These are phyloP conservation scores for Heliconius himera DNA, from an alignment of 1,140 invertebrate genomes.

Conservation along the genomic window DNA sequence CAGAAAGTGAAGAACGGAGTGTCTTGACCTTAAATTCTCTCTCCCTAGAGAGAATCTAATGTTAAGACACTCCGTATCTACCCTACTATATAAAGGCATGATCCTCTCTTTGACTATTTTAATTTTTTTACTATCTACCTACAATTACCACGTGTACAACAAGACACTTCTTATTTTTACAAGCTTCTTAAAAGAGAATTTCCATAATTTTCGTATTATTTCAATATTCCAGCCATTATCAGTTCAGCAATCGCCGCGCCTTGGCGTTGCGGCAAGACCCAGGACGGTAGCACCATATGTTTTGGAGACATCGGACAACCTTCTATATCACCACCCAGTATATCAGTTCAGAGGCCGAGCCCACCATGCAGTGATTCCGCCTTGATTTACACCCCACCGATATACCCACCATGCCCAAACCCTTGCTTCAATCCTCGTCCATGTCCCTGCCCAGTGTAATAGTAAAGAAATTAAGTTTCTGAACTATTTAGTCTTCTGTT, in stretches of 20 bases:
- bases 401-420: slow-evolving; percentile 17
- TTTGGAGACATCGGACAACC: slow-evolving; percentile 45
- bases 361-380: slow-evolving; percentile 49
- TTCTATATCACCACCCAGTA: slow-evolving; percentile 39
- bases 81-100: too few relatives aligned
- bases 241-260: slow-evolving; percentile 51
- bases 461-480: background rate
- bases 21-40: too few relatives aligned
- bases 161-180: too few relatives aligned
- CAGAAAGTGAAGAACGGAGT: too few relatives aligned
- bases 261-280: slow-evolving; percentile 53
- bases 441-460: slow-evolving; percentile 9
- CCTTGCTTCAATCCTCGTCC: slow-evolving; percentile 26
- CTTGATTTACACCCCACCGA: slow-evolving; percentile 53
- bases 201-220: too few relatives aligned
- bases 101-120: too few relatives aligned
- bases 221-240: slow-evolving; percentile 46
- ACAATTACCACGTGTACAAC: too few relatives aligned
- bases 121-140: too few relatives aligned
- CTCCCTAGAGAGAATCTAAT: too few relatives aligned
- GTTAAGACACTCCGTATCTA: too few relatives aligned
- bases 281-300: slow-evolving; percentile 54
- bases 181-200: too few relatives aligned
- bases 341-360: slow-evolving; percentile 31
- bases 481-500: background rate